phyloP scores from a whole-genome alignment of 2,888 invertebrate genomes.

The Thymelicus lineola region DNA sequence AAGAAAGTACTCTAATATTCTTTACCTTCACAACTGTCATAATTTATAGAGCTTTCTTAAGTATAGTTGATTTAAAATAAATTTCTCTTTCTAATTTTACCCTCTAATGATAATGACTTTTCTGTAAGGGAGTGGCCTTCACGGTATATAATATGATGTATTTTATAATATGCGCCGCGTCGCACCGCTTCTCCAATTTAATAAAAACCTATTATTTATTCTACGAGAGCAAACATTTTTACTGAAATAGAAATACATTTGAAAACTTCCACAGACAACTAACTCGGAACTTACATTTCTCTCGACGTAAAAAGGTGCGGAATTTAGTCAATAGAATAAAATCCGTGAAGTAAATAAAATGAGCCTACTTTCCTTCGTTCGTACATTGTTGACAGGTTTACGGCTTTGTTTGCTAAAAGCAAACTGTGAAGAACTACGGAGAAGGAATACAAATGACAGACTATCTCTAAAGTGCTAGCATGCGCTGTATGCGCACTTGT shows the following conservation, averaged over 20 bases:
- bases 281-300: constrained; percentile 1
- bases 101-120: no score
- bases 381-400: constrained; percentile 36
- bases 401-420: constrained; percentile 33
- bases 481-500: not conserved
- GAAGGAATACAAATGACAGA: constrained; percentile 32
- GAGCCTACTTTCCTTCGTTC: constrained; percentile 37
- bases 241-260: not conserved
- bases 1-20: no score
- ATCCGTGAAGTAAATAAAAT: constrained; percentile 38
- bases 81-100: no score
- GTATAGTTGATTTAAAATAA: no score
- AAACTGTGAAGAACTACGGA: constrained; percentile 26
- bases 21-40: no score
- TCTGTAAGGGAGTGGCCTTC: no score
- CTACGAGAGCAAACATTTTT: no score
- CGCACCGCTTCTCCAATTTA: no score
- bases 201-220: no score
- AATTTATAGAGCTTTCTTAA: no score
- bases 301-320: constrained; percentile 21
- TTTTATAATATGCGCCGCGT: no score
- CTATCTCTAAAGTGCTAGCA: not conserved
- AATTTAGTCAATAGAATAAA: constrained; percentile 36
- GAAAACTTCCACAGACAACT: not conserved
- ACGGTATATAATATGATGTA: no score